Evolutionary conservation across 2,797 vertebrate genomes (phyloP), one percentile per base, ranked within the genome.

Genomic region (Eulemur coronatus): DNA sequence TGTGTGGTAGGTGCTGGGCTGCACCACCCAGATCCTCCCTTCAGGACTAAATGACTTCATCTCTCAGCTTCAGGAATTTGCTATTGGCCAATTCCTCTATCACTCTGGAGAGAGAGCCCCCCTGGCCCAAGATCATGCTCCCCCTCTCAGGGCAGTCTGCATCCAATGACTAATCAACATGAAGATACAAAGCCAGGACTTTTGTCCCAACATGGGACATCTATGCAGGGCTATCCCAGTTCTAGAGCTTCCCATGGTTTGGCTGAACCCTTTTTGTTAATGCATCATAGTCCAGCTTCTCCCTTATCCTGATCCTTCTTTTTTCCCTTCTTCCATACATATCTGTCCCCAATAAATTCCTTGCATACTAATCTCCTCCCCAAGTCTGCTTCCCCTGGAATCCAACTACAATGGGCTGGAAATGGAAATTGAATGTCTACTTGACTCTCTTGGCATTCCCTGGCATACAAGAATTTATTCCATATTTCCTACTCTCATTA

Each of bases 401-500:
- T 26, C 17, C 41, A 52, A 48, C 0, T 14, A 33, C 14, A 11
- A 18, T 30, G 9, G 2, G 24, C 69, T 89, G 15, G 28, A 69
- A 79, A 75, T 57, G 14, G 55, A 93, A 95, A 86, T 0, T 6
- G 43, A 93, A 59, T 0, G 13, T 14, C 46, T 85, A 20, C 33
- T 38, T 38, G 7, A 67, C 38, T 79, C 2, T 3, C 3, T 24
- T 65, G n/a, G 48, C 22, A 75, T 46, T 13, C 28, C 12, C 35
- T 30, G 43, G 17, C 78, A 85, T 28, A 59, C 1, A 17, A 84
- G 22, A 95, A 70, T 89, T 84, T 18, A 89, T 73, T 79, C 78
- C 52, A 20, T 28, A 46, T 61, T 75, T 79, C 55, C 35, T 59
- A 28, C 8, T 63, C 7, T 33, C 8, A 5, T 50, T 84, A 89